These are phyloP conservation scores for Acanthurus lineatus DNA, from an alignment of 2,797 vertebrate genomes.

Conservation along the genomic window DNA sequence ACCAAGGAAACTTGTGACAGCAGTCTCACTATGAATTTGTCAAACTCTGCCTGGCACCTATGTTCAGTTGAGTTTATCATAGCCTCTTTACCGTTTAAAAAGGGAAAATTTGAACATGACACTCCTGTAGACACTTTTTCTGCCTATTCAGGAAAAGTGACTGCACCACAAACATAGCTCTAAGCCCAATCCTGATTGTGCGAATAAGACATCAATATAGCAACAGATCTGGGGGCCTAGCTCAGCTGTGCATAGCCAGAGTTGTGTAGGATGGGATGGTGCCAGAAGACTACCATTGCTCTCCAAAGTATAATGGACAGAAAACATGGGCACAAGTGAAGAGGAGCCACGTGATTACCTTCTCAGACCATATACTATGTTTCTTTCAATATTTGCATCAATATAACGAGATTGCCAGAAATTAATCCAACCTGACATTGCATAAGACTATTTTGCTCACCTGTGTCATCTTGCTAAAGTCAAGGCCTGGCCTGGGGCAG, in stretches of 20 bases:
- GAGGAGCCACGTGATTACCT: not conserved
- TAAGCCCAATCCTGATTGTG: not conserved
- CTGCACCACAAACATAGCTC: not conserved
- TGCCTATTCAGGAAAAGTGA: not conserved
- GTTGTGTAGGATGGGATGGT: not conserved
- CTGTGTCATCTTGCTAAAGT: constrained; percentile 93
- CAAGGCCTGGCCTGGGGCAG: constrained; percentile 88
- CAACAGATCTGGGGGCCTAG: not conserved
- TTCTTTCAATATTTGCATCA: not conserved
- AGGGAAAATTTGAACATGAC: not conserved
- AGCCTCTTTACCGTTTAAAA: too few species aligned
- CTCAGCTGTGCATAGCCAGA: not conserved
- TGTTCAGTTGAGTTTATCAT: not conserved
- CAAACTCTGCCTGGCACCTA: not conserved
- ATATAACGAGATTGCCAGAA: not conserved
- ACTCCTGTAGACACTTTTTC: not conserved
- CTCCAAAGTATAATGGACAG: not conserved
- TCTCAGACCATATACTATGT: not conserved
- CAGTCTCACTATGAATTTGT: not conserved
- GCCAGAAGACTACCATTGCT: not conserved
- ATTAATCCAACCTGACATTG: not conserved
- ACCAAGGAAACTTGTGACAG: not conserved
- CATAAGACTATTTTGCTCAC: constrained; percentile 65
- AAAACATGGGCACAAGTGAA: constrained; percentile 3
- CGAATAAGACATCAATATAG: not conserved